Conservation (phyloP, 2,113 vertebrate species). For the Rana temporaria region DNA sequence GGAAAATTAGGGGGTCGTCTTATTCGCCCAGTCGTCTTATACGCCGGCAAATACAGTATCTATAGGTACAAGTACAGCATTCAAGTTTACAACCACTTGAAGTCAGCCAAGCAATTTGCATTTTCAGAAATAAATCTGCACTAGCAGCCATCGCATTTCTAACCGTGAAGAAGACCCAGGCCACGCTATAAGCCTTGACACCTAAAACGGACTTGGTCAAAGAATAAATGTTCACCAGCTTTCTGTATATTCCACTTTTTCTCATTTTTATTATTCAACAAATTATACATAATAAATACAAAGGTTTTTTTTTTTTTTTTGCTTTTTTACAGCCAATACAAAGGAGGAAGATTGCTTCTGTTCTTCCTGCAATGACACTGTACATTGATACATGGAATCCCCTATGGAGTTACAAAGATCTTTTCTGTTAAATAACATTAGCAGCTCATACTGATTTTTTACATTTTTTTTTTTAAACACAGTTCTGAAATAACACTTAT, state of each 20-base stretch:
- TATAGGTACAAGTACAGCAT: too few relatives aligned
- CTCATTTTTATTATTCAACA: conserved; percentile 93
- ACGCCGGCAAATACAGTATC: too few relatives aligned
- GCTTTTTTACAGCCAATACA: conserved; percentile 93
- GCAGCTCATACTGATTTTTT: conserved; percentile 83
- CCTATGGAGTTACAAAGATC: conserved; percentile 77
- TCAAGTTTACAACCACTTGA: too few relatives aligned
- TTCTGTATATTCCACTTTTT: conserved; percentile 33
- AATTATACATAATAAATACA: conserved; percentile 99
- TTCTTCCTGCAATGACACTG: conserved; percentile 77
- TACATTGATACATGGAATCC: conserved; percentile 69
- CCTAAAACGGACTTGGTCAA: too few relatives aligned
- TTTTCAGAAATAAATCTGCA: neutral
- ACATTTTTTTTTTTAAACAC: conserved; percentile 64
- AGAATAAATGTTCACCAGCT: neutral
- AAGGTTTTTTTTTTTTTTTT: conserved; percentile 72
- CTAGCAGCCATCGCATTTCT: neutral
- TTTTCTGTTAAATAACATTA: conserved; percentile 81
- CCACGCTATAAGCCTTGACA: too few relatives aligned
- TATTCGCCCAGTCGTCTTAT: too few relatives aligned
- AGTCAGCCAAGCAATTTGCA: neutral
- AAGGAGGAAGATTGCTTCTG: conserved; percentile 82
- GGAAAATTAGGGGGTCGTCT: too few relatives aligned
- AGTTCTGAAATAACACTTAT: conserved; percentile 75
- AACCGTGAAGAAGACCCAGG: neutral